Evolutionary conservation across 2,113 vertebrate genomes (phyloP), one percentile per base, ranked within the genome.

Genomic region (Pica pica): DNA sequence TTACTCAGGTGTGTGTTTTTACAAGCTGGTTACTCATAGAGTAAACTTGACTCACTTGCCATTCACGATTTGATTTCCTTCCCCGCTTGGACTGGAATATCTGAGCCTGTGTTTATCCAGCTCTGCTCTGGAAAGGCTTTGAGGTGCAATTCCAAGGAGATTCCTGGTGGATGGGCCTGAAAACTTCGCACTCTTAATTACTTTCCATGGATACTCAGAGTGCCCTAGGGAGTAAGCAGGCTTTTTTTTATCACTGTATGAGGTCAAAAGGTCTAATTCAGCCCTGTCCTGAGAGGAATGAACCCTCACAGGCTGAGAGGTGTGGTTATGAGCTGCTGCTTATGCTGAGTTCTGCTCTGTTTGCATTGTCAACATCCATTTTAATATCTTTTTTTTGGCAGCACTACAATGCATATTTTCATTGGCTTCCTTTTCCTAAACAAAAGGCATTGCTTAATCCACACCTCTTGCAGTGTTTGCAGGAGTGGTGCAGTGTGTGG

Each of bases 211-310:
- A 9, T 13, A 15, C 3, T 49, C 49, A 28, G 12, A 28, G 33
- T 21, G 12, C 12, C 33, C 31, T 13, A 20, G 7, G 21, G 35
- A 26, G 8, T 1, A 16, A 63, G 6, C 6, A 9, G 7, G 5
- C 0, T 2, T 68, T 35, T n/a, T 33, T 31, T 23, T 23, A 85
- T 6, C 24, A 22, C 39, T 7, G 3, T 6, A 1, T 27, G 39
- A 55, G 41, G 22, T 30, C 46, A 77, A 64, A 78, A 30, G 5
- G 11, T 33, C 9, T 24, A n/a, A 46, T 14, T 31, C 24, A 55
- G 19, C 7, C 22, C 53, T n/a, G 31, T 46, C 31, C 63, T 88
- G 57, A 56, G 28, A 10, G 12, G 3, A 73, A 9, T 15, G 63
- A 49, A 0, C 49, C 53, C 63, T 77, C 35, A 6, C 28, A 37